Evolutionary conservation across 2,797 vertebrate species (phyloP), one percentile per base, ranked within the genome.

Genomic region (Hozukius guyotensis): DNA sequence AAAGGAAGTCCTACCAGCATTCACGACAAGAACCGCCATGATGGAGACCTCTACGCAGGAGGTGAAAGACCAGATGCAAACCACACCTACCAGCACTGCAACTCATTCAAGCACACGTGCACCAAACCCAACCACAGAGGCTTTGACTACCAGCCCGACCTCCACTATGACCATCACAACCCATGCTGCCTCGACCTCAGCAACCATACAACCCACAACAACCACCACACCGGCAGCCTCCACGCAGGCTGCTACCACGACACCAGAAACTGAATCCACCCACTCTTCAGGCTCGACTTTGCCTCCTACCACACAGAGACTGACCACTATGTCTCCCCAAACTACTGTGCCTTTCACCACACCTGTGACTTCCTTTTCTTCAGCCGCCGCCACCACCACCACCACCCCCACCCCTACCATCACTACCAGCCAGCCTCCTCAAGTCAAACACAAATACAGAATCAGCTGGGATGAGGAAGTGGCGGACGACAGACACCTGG

Each of bases 401-500:
- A 24, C 84, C 57, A 76, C 60, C 1, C 27, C 65, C 1, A 52
- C 52, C 1, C 66, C 53, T 0, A n/a, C 64, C 1, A 72, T 59
- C 2, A 77, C 61, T 0, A 27, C 81, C 55, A 80, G 46, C 38
- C 84, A 78, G 56, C 46, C 77, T 29, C 12, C 42, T 59, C 67
- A 61, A 31, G 53, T 49, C 61, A 94, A 90, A 88, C 63, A 64
- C 8, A 95, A 92, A 77, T 94, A 92, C 83, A 94, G 83, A 81
- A 93, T 95, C 75, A 92, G 65, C 74, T 95, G 94, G 94, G 87
- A 94, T 1, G 93, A 95, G 87, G 89, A 93, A 49, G 76, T 83
- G 8, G 6, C 32, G 16, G 73, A 75, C 11, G 71, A 80, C 13
- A 61, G 8, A 60, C 34, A 63, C 16, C 31, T 20, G 24, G 71